These are phyloP conservation scores for Tanypteryx hageni DNA, from an alignment of 2,888 invertebrate species.

Conservation along the genomic window DNA sequence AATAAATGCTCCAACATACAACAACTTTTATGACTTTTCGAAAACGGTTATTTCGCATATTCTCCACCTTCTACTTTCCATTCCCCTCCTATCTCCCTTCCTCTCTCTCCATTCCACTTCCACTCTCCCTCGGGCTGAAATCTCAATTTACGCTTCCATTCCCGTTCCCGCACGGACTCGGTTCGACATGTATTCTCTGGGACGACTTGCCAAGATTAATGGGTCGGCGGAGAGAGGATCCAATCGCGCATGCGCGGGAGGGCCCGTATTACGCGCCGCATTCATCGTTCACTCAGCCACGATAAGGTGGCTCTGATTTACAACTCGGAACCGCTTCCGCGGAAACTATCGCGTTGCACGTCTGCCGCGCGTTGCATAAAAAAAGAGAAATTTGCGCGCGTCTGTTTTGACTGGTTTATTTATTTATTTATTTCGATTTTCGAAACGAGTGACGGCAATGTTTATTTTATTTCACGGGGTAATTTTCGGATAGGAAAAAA, in stretches of 20 bases:
- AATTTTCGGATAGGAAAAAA: neutral
- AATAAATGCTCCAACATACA: neutral
- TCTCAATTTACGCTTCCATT: constrained; percentile 54
- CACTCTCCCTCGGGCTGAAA: neutral
- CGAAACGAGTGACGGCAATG: neutral
- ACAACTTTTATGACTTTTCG: neutral
- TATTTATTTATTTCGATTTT: neutral
- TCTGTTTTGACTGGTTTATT: constrained; percentile 23
- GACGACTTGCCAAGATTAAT: constrained; percentile 47
- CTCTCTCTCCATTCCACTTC: neutral
- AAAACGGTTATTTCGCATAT: neutral
- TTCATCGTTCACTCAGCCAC: constrained; percentile 49
- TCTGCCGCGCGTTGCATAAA: neutral
- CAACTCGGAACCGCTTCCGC: constrained; percentile 42
- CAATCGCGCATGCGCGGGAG: constrained; percentile 54
- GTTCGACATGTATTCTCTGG: constrained; percentile 38
- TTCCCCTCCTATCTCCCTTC: neutral
- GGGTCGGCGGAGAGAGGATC: neutral
- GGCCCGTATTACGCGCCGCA: constrained; percentile 40
- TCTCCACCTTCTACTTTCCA: neutral
- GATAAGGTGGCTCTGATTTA: constrained; percentile 62
- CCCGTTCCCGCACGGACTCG: neutral
- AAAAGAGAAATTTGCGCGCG: neutral
- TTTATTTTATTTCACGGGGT: neutral
- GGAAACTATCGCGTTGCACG: constrained; percentile 48